Conservation (phyloP, 2,113 vertebrate genomes). For the Rhinopomastus cyanomelas region DNA sequence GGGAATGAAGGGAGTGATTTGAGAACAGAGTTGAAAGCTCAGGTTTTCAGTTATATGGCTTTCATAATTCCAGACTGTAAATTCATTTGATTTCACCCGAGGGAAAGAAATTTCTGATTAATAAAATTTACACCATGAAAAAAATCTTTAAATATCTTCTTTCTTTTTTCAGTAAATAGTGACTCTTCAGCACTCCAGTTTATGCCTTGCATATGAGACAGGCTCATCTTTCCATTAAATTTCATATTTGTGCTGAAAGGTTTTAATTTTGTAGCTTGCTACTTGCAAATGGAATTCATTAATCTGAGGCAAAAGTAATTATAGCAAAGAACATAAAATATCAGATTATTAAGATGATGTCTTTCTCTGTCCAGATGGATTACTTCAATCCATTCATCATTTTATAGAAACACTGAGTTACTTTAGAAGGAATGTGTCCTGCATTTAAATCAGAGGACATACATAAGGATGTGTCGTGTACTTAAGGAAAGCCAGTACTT, state of each 20-base stretch:
- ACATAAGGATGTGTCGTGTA: neutral
- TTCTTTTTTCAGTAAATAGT: neutral
- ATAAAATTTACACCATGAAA: neutral
- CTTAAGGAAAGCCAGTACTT: neutral
- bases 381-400: constrained; percentile 49
- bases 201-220: neutral
- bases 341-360: constrained; percentile 62
- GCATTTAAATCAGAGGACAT: constrained; percentile 27
- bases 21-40: constrained; percentile 16
- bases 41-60: neutral
- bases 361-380: constrained; percentile 45
- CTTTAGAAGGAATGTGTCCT: neutral
- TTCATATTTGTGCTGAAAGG: constrained; percentile 16
- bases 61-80: constrained; percentile 30
- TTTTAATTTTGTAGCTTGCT: constrained; percentile 54
- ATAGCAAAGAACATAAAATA: constrained; percentile 64
- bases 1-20: neutral
- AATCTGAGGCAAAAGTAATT: constrained; percentile 66
- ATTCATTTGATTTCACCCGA: neutral
- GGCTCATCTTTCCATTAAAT: constrained; percentile 39
- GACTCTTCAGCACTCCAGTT: constrained; percentile 23
- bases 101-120: neutral
- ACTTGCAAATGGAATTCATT: constrained; percentile 64
- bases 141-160: neutral
- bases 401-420: neutral